A percentile compares a stretch with the other conserved stretches of the same genome.
Evolutionary conservation across 2,888 invertebrate genomes (phyloP).

Genomic region (Pseudolycoriella hygida): DNA sequence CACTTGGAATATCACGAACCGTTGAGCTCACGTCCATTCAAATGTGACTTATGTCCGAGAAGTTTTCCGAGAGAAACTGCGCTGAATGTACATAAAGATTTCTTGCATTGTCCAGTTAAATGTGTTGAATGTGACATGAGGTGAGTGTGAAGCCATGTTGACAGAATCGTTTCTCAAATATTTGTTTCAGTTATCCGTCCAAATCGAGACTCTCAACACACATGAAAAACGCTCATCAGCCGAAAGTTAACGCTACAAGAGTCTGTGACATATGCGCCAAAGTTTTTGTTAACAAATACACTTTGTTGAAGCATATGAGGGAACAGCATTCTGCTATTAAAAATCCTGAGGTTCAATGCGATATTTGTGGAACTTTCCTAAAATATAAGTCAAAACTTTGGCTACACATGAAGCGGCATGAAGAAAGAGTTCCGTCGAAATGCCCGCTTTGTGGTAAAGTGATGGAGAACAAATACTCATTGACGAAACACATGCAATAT

Average conservation of each 20-base stretch:
- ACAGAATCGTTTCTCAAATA: no score
- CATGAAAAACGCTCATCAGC: neutral
- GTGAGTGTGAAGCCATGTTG: no score
- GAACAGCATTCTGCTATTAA: neutral
- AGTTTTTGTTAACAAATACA: neutral
- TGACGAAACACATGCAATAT: no score
- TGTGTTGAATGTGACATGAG: no score
- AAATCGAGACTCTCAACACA: neutral
- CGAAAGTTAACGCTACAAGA: neutral
- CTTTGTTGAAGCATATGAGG: neutral
- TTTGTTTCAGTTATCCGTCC: neutral
- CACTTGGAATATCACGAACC: slow-evolving; percentile 21
- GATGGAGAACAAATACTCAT: no score
- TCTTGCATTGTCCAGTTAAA: no score
- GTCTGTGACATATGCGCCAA: neutral
- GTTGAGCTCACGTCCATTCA: slow-evolving; percentile 17
- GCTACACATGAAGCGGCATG: no score
- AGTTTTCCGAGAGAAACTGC: slow-evolving; percentile 11
- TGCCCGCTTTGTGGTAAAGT: no score
- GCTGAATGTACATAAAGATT: no score
- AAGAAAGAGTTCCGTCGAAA: no score
- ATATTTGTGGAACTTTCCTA: neutral
- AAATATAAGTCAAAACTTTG: neutral
- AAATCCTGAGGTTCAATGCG: neutral
- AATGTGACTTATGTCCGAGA: slow-evolving; percentile 24